Base-by-base conservation (phyloP, 2,888 invertebrate genomes). In the Nasonovia ribisnigri region DNA sequence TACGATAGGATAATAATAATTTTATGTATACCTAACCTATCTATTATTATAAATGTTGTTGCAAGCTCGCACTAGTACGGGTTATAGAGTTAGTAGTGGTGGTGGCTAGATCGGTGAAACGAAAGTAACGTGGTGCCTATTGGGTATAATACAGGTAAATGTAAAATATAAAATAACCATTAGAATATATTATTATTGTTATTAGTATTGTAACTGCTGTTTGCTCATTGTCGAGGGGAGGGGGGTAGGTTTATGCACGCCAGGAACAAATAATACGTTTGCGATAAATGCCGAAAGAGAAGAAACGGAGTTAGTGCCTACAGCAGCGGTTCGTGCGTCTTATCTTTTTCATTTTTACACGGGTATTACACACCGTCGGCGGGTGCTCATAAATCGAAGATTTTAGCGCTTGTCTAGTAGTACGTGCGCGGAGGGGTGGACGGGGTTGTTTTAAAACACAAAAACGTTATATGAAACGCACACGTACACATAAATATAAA, bases 371-470 rank as follows among this genome's bases (percentile, higher is more conserved):
- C n/a, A 48, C 77, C 36, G 43, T 77, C 77, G 36, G 77, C 20
- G 77, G 36, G 57, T 16, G 46, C 43, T 36, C 90, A 48, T 93
- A 90, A 93, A 93, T 93, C 48, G 60, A 77, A 60, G 48, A 89
- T 90, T 90, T 93, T 93, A 93, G 90, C 90, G 93, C 84, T 89
- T 46, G 92, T 88, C 88, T 84, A 29, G 88, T 84, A 57, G n/a
- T 26, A 42, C 36, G 54, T 0, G 51, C 29, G 77, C 77, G 60
- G 29, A 46, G 87, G 86, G 13, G 86, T 29, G 29, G 51, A 29
- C 24, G 29, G 92, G 88, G 88, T 48, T 6, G 67, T 92, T 92
- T 92, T 60, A 91, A 84, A 91, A 91, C 84, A 91, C 84, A 42
- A 84, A 91, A 77, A 90, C 90, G 43, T 46, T 60, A 57, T 20